Conservation (phyloP, 2,888 invertebrate genomes). For the Fabriciana adippe region DNA sequence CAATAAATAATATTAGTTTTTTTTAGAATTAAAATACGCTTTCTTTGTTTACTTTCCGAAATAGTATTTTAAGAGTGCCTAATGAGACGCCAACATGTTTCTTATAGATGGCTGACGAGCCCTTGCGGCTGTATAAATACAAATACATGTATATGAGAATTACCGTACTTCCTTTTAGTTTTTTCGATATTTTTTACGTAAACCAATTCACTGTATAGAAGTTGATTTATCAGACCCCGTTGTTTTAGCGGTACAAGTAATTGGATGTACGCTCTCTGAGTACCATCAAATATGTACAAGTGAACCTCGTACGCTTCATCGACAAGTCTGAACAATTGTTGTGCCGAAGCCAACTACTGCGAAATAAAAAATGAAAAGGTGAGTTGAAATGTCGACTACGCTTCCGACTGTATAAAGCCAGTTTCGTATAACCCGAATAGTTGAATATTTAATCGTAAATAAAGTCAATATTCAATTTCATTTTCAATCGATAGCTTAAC, state of each 20-base stretch:
- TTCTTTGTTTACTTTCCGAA: neutral
- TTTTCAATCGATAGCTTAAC: constrained; percentile 10
- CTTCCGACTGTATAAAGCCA: constrained; percentile 36
- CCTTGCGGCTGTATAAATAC: neutral
- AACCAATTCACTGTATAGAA: constrained; percentile 25
- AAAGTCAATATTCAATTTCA: constrained; percentile 19
- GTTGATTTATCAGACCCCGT: constrained; percentile 34
- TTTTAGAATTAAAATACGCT: neutral
- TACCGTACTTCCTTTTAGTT: constrained; percentile 9
- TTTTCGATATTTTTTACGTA: constrained; percentile 16
- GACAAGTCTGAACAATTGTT: constrained; percentile 47
- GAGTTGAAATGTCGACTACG: constrained; percentile 41
- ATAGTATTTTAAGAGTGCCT: neutral
- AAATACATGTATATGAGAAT: constrained; percentile 19
- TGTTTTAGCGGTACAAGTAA: constrained; percentile 44
- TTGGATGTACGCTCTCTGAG: constrained; percentile 44
- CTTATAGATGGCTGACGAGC: constrained; percentile 14
- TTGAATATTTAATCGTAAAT: constrained; percentile 25
- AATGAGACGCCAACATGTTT: constrained; percentile 6
- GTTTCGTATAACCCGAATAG: constrained; percentile 3
- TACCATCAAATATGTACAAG: constrained; percentile 47
- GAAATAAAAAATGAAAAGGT: constrained; percentile 45
- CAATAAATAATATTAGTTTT: neutral
- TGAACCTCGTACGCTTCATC: constrained; percentile 44
- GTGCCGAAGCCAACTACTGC: constrained; percentile 44